phyloP scores from a whole-genome alignment of 1,140 invertebrate species.

The Lineus longissimus region DNA sequence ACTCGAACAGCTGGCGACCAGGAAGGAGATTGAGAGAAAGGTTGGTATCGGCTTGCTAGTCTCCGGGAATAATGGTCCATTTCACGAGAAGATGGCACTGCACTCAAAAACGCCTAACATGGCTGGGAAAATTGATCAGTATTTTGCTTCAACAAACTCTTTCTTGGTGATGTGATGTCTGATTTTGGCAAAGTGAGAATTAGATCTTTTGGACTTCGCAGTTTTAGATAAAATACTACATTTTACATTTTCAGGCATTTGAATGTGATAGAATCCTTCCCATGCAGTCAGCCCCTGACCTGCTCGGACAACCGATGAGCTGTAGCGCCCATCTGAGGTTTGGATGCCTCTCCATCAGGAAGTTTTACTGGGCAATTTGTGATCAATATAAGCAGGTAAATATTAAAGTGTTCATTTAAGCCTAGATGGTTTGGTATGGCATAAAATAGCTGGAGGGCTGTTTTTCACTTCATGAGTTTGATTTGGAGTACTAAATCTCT shows the following conservation, averaged over 20 bases:
- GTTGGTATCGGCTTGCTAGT: conserved; percentile 15
- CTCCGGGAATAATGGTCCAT: neutral
- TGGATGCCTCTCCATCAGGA: conserved; percentile 55
- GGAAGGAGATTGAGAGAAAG: conserved; percentile 36
- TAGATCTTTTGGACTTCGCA: too few species aligned
- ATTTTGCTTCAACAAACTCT: too few species aligned
- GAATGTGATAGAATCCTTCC: conserved; percentile 61
- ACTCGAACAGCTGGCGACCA: conserved; percentile 28
- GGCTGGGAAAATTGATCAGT: too few species aligned
- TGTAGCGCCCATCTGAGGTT: conserved; percentile 64
- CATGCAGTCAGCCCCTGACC: conserved; percentile 66
- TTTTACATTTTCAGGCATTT: conserved; percentile 32
- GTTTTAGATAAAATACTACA: too few species aligned
- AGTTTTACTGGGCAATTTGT: conserved; percentile 42
- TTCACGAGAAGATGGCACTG: neutral
- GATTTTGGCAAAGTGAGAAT: too few species aligned
- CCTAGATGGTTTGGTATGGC: neutral
- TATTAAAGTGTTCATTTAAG: neutral
- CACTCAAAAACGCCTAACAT: too few species aligned
- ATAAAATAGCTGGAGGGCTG: neutral
- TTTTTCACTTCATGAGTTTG: neutral
- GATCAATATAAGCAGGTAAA: conserved; percentile 28
- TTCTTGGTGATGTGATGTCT: too few species aligned
- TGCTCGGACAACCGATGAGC: conserved; percentile 65
- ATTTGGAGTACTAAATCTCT: too few species aligned